phyloP scores from a whole-genome alignment of 2,113 vertebrate species.

The Alexandromys fortis region DNA sequence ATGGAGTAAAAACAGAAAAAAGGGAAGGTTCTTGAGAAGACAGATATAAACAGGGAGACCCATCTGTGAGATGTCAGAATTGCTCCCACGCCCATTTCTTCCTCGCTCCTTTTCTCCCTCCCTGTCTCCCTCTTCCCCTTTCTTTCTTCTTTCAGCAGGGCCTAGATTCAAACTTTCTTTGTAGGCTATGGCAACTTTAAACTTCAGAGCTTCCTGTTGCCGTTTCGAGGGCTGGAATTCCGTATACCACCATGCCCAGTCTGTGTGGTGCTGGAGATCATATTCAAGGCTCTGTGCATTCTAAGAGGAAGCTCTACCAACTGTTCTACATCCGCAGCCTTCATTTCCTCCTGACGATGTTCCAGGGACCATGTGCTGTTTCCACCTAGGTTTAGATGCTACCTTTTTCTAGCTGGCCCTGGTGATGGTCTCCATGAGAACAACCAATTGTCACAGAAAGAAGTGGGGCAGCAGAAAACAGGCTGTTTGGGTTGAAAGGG shows the following conservation, averaged over 20 bases:
- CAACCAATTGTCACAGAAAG: background rate
- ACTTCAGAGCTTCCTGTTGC: background rate
- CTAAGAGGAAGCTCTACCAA: background rate
- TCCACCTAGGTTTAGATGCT: background rate
- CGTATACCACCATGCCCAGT: background rate
- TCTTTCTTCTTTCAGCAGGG: background rate
- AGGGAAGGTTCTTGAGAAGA: background rate
- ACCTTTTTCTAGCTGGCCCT: background rate
- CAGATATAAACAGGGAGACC: background rate
- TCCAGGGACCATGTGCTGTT: background rate
- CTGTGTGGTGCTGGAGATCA: background rate
- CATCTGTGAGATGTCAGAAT: background rate
- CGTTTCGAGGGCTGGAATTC: background rate
- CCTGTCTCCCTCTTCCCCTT: background rate
- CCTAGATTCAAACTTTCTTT: too few species aligned
- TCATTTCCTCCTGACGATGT: background rate
- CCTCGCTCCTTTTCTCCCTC: background rate
- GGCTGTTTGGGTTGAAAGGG: background rate
- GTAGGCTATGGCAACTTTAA: background rate
- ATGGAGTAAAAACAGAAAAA: conserved; percentile 6
- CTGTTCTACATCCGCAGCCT: too few species aligned
- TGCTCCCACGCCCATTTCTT: background rate
- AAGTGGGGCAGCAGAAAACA: background rate
- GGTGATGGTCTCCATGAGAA: background rate
- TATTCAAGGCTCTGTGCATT: background rate